Base-by-base conservation (phyloP, 1,140 invertebrate genomes). In the Diabrotica undecimpunctata region DNA sequence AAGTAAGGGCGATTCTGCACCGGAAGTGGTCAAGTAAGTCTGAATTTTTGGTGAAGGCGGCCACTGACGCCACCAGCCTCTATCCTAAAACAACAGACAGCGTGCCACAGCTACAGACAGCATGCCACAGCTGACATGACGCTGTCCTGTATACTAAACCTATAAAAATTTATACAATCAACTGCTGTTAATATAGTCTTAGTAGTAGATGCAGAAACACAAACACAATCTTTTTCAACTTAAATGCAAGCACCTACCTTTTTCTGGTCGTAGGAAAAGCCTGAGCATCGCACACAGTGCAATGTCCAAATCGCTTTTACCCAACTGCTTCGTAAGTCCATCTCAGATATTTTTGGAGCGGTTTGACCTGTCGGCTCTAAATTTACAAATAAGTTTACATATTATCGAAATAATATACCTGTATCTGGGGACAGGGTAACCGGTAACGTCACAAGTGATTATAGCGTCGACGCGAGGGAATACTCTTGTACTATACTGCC, bases 221-320 rank as follows among this genome's bases (percentile, higher is more conserved):
- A n/a, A n/a, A n/a, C n/a, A n/a, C n/a, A n/a, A n/a, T n/a, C n/a
- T n/a, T n/a, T n/a, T n/a, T n/a, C n/a, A n/a, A n/a, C n/a, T n/a
- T n/a, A 25, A 25, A 25, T 25, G 25, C 25, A 25, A 25, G 4
- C 25, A 2, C 25, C 67, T 77, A 84, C 83, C 81, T 82, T 76
- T 81, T 82, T 60, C 70, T 71, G 59, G 85, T 85, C 57, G 83
- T 79, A 41, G 85, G 85, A 72, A 82, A 86, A 57, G 83, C 82
- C 79, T 89, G 87, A 54, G 86, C 87, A 70, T 87, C 85, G 73
- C 87, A 89, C 52, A 80, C 58, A 89, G 77, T 66, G 81, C 82
- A 62, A 84, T 66, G 37, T 65, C 55, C 11, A 61, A 61, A 5
- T 52, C 65, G 36, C n/a, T 66, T 58, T 63, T 51, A 70, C 78